Base-by-base conservation (phyloP, 2,888 invertebrate genomes). In the Gortyna flavago region DNA sequence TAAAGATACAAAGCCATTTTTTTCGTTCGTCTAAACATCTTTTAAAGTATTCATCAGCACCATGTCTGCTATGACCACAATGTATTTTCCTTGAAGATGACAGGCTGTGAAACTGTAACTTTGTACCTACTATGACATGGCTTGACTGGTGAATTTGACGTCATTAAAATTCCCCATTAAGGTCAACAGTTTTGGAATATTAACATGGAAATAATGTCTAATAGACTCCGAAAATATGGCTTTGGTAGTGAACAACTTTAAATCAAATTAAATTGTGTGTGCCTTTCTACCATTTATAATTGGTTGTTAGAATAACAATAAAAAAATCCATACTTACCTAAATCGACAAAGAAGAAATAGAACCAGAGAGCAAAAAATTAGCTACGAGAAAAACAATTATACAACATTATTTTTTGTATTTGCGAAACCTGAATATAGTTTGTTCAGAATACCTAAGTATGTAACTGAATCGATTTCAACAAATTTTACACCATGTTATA, bases 111-210 rank as follows among this genome's bases (percentile, higher is more conserved):
- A 75, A 75, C 32, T 64, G 68, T 62, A 25, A 73, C 76, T 68
- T 83, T 81, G 72, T 68, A 35, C n/a, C n/a, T n/a, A n/a, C 67
- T 48, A 21, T 66, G 80, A 79, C 68, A 16, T 44, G 57, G 11
- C 29, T 67, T 64, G 32, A 64, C 35, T 38, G 32, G n/a, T 71
- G 57, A 65, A 51, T 81, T 44, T 65, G 54, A 85, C 73, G 83
- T 85, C 82, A 85, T 66, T 41, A 41, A 2, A 65, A 74, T 62
- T 81, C 38, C 70, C 65, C 48, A 62, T 38, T 21, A 59, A 48
- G 35, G 25, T 32, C 18, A n/a, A n/a, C n/a, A 25, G 72, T 66
- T 75, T n/a, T 6, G 11, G 35, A 74, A 74, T 41, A 41, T 11
- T 29, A 7, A 29, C 3, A 54, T 41, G 25, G 18, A 51, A 51